Evolutionary conservation across 2,888 invertebrate species (phyloP).

Genomic region (Clunio marinus): DNA sequence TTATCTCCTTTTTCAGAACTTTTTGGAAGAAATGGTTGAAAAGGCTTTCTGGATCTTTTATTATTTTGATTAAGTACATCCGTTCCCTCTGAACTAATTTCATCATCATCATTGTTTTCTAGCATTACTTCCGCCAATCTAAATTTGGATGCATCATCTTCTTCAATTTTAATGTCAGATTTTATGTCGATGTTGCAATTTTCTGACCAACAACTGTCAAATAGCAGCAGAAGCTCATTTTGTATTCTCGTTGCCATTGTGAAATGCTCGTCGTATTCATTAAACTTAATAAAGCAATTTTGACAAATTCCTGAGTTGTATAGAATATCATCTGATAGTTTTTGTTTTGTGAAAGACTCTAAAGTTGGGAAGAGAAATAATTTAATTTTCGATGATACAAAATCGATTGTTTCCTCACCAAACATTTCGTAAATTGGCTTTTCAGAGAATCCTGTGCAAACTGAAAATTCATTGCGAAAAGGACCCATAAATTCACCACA

Average conservation of each 20-base stretch:
- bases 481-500: constrained; percentile 29
- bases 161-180: background rate
- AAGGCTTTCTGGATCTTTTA: background rate
- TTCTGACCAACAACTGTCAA: background rate
- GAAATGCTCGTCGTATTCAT: constrained; percentile 26
- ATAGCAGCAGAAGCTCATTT: background rate
- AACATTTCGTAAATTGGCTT: background rate
- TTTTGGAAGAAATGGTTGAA: background rate
- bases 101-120: background rate
- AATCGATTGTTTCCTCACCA: constrained; percentile 15
- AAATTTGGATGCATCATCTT: background rate
- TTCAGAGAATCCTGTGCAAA: constrained; percentile 17
- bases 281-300: constrained; percentile 36
- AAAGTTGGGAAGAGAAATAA: background rate
- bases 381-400: too few relatives aligned
- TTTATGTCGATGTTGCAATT: background rate
- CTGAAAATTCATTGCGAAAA: constrained; percentile 1
- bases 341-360: constrained; percentile 5
- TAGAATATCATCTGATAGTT: background rate
- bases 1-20: background rate
- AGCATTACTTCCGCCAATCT: background rate
- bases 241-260: background rate
- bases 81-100: too few relatives aligned
- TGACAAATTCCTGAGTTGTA: constrained; percentile 19
- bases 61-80: background rate